Base-by-base conservation (phyloP, 2,113 vertebrate species). In the Campylomormyrus numenius region DNA sequence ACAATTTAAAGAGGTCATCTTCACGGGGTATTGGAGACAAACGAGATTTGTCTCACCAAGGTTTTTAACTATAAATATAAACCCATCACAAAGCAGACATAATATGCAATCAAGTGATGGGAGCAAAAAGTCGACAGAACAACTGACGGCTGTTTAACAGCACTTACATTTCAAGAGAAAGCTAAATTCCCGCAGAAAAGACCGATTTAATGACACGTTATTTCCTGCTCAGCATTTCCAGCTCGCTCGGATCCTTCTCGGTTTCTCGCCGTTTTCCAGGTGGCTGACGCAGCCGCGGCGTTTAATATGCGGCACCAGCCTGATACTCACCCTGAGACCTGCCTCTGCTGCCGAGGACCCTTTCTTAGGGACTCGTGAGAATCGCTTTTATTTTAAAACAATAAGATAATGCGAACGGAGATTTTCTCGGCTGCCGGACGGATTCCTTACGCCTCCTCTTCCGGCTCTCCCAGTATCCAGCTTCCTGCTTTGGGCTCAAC, bases 381-480 rank as follows among this genome's bases (percentile, higher is more conserved):
- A 35, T 39, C 31, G 84, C 42, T 19, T 35, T 53, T 87, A 87
- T 19, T 52, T 15, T 35, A 11, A 31, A 87, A 56, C 6, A 53
- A 27, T 15, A 48, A n/a, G 19, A 21, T 80, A 56, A 80, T 21
- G 45, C 80, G 17, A 83, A 27, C 15, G 88, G 89, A 70, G 87
- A 66, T 85, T 91, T 84, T 89, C 84, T 88, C 66, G 86, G 7
- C 88, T 15, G 31, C 89, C n/a, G 35, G 19, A 58, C n/a, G n/a
- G 15, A 35, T 62, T 85, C 89, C 89, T 62, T 45, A 85, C 50
- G 35, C 15, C 52, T 85, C 89, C 89, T 90, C 95, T 92, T 95
- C 94, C 96, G 94, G 95, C 94, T 96, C 95, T 96, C 93, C 94
- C 91, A 88, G 90, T 91, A 89, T 93, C 94, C 95, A 93, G 91